Conservation (phyloP, 2,888 invertebrate species). For the Oxytorus armatus region DNA sequence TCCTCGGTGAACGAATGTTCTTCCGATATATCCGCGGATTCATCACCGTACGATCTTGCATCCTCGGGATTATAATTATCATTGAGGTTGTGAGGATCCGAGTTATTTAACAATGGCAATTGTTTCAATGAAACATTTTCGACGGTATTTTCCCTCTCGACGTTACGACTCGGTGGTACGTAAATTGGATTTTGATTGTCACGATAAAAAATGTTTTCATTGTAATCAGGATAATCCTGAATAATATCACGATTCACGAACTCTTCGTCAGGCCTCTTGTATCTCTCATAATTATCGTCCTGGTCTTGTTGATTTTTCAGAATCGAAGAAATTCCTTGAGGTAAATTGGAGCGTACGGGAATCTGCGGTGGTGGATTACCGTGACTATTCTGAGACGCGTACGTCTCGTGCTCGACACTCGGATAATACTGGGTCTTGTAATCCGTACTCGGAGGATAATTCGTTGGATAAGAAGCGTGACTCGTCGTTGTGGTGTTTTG, state of each 20-base stretch:
- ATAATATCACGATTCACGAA: conserved; percentile 49
- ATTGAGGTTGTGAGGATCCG: background rate
- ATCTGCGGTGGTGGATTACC: conserved; percentile 47
- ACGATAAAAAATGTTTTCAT: conserved; percentile 54
- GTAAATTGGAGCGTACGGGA: too few relatives aligned
- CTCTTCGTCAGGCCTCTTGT: conserved; percentile 40
- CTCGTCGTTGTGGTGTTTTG: conserved; percentile 28
- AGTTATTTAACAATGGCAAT: background rate
- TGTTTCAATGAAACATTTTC: conserved; percentile 4
- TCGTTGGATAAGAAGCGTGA: conserved; percentile 36
- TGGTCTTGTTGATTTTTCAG: conserved; percentile 41
- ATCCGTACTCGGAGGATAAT: conserved; percentile 47
- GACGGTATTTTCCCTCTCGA: conserved; percentile 26
- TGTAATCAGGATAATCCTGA: conserved; percentile 42
- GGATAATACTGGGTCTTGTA: conserved; percentile 51
- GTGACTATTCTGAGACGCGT: conserved; percentile 28
- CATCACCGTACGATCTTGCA: conserved; percentile 13
- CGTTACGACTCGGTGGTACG: conserved; percentile 58
- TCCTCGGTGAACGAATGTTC: conserved; percentile 69
- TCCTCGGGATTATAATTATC: conserved; percentile 40
- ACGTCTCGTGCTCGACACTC: conserved; percentile 27
- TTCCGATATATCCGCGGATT: conserved; percentile 48
- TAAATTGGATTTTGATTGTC: conserved; percentile 68
- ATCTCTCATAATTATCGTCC: conserved; percentile 41
- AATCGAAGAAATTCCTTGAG: conserved; percentile 18